phyloP scores from a whole-genome alignment of 2,888 invertebrate genomes.

The Melangyna quadrimaculata region DNA sequence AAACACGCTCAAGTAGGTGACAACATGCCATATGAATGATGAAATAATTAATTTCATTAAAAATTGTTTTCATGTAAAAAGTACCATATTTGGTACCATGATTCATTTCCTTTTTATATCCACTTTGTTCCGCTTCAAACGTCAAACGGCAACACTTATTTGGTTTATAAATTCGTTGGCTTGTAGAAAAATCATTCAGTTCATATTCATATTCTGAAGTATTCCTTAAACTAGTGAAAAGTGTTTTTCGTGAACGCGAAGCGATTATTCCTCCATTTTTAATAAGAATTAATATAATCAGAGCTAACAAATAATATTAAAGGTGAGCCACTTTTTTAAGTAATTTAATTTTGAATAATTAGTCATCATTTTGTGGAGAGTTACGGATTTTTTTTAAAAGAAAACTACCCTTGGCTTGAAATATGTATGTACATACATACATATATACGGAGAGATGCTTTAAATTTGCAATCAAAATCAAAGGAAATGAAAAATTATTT shows the following conservation, averaged over 20 bases:
- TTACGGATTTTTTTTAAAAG: not conserved
- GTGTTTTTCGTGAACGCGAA: conserved; percentile 37
- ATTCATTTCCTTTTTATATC: not conserved
- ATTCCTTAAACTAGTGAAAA: conserved; percentile 33
- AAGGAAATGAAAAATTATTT: not conserved
- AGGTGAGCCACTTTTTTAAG: conserved; percentile 7
- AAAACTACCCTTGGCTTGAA: not conserved
- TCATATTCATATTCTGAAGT: conserved; percentile 32
- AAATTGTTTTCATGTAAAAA: not conserved
- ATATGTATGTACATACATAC: not conserved
- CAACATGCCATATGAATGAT: no score
- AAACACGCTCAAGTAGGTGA: no score
- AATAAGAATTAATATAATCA: conserved; percentile 19
- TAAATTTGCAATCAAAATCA: not conserved
- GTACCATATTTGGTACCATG: not conserved
- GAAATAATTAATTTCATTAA: no score
- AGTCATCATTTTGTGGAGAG: not conserved
- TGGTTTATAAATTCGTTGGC: conserved; percentile 33
- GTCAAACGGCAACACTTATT: not conserved
- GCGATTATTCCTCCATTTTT: conserved; percentile 52
- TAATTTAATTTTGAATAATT: not conserved
- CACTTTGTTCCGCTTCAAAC: not conserved
- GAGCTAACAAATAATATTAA: conserved; percentile 21
- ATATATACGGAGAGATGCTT: no score
- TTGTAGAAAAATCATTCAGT: conserved; percentile 30